Evolutionary conservation across 1,140 invertebrate species (phyloP).

Genomic region (Fopius arisanus): DNA sequence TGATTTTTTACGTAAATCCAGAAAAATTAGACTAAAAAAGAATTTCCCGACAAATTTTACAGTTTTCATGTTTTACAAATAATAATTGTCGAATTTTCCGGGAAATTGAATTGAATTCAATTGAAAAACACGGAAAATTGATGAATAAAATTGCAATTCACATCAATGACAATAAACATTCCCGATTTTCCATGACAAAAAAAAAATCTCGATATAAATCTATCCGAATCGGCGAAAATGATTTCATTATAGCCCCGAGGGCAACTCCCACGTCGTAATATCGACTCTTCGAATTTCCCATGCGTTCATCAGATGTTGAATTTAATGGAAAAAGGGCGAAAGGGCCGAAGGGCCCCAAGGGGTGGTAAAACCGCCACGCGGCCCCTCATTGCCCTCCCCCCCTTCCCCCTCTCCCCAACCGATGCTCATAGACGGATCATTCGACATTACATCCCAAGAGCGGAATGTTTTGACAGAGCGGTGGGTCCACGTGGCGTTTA

Average conservation of each 20-base stretch:
- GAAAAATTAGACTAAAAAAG: too few relatives aligned
- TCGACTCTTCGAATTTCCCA: constrained; percentile 40
- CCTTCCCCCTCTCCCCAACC: not conserved
- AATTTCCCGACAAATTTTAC: too few relatives aligned
- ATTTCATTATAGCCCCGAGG: not conserved
- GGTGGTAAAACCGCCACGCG: constrained; percentile 23
- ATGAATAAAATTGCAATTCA: too few relatives aligned
- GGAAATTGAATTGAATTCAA: too few relatives aligned
- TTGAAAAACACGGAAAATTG: too few relatives aligned
- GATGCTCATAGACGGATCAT: constrained; percentile 14
- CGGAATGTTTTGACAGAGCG: constrained; percentile 61
- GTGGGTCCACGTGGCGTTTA: constrained; percentile 55
- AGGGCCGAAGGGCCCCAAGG: not conserved
- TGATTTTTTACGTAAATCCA: too few relatives aligned
- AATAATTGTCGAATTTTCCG: too few relatives aligned
- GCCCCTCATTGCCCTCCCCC: not conserved
- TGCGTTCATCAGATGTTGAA: constrained; percentile 36
- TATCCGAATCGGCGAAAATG: too few relatives aligned
- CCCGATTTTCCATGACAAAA: too few relatives aligned
- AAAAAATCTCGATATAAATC: too few relatives aligned
- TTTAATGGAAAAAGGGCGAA: constrained; percentile 1
- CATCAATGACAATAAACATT: too few relatives aligned
- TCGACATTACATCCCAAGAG: not conserved
- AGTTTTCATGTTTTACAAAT: too few relatives aligned
- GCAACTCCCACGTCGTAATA: constrained; percentile 15